Percentiles rank a stretch among this genome's conserved stretches.
These are phyloP conservation scores for Epinephelus fuscoguttatus DNA, from an alignment of 2,113 vertebrate genomes.

Conservation along the genomic window DNA sequence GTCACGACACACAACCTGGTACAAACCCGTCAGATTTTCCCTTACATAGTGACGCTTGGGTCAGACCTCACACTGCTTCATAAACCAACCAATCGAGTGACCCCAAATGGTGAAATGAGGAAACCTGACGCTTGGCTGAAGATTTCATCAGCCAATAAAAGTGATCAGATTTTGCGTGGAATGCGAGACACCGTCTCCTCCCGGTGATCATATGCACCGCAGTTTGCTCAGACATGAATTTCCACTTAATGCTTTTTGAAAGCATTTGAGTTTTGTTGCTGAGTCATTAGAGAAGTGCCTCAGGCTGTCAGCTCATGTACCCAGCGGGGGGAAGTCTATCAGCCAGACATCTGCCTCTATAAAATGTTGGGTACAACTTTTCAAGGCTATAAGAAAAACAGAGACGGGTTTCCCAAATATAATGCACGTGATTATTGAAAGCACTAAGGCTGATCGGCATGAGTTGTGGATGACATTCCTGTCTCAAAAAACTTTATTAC, in stretches of 20 bases:
- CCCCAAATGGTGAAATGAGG: slow-evolving; percentile 21
- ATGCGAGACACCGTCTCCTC: slow-evolving; percentile 49
- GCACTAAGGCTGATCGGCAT: background rate
- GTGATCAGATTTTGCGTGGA: slow-evolving; percentile 67
- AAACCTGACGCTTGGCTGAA: slow-evolving; percentile 44
- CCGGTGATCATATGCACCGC: slow-evolving; percentile 22
- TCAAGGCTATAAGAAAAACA: background rate
- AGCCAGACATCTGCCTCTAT: background rate
- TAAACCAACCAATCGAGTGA: slow-evolving; percentile 38
- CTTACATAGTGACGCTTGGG: slow-evolving; percentile 62
- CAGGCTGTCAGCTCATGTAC: background rate
- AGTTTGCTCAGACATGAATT: slow-evolving; percentile 25
- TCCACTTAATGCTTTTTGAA: slow-evolving; percentile 44
- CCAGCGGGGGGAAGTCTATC: background rate
- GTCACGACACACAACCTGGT: slow-evolving; percentile 66
- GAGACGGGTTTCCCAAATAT: background rate
- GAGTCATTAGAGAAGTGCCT: slow-evolving; percentile 4
- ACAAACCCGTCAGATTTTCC: slow-evolving; percentile 68
- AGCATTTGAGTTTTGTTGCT: slow-evolving; percentile 6
- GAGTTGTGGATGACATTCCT: background rate
- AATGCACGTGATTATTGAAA: background rate
- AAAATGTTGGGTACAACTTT: background rate
- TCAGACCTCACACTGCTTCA: slow-evolving; percentile 53
- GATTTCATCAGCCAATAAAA: slow-evolving; percentile 73
- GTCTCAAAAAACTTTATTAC: background rate